Conservation (phyloP, 92 coral and sea anemone genomes). For the Phymanthus crucifer region DNA sequence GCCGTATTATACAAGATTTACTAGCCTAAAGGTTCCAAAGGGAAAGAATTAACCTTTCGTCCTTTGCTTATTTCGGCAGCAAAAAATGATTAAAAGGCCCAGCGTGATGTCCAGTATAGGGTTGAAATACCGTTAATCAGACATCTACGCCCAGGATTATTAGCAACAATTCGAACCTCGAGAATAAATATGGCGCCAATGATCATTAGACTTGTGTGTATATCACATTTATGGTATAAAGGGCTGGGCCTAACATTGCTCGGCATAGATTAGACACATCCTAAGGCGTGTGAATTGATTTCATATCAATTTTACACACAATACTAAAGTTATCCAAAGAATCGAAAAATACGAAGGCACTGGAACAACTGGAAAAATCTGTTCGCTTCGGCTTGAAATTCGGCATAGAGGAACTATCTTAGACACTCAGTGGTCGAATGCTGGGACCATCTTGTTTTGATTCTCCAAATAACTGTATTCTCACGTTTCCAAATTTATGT, state of each 20-base stretch:
- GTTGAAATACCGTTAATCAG: slow-evolving; percentile 27
- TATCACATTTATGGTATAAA: slow-evolving; percentile 14
- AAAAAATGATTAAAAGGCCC: not conserved
- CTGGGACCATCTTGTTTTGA: slow-evolving; percentile 16
- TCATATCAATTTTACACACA: not conserved
- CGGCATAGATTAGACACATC: not conserved
- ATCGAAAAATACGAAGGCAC: not conserved
- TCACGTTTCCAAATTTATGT: slow-evolving; percentile 11
- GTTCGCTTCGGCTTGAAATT: not conserved
- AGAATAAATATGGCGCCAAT: slow-evolving; percentile 9
- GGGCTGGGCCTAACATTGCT: not conserved
- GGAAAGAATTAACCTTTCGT: slow-evolving; percentile 4
- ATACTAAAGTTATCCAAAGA: not conserved
- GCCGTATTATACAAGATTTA: slow-evolving; percentile 13
- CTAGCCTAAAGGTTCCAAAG: slow-evolving; percentile 11
- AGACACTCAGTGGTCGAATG: not conserved
- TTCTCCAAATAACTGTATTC: slow-evolving; percentile 5
- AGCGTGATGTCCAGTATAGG: not conserved
- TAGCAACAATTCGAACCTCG: slow-evolving; percentile 28
- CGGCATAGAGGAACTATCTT: not conserved
- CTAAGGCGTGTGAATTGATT: not conserved
- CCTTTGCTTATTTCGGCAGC: slow-evolving; percentile 1
- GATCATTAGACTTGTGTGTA: slow-evolving; percentile 13
- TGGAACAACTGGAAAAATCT: not conserved
- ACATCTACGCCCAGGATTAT: slow-evolving; percentile 30